A percentile compares a stretch with the other conserved stretches of the same genome.
Evolutionary conservation across 2,797 vertebrate species (phyloP).

Genomic region (Propithecus deckenii): DNA sequence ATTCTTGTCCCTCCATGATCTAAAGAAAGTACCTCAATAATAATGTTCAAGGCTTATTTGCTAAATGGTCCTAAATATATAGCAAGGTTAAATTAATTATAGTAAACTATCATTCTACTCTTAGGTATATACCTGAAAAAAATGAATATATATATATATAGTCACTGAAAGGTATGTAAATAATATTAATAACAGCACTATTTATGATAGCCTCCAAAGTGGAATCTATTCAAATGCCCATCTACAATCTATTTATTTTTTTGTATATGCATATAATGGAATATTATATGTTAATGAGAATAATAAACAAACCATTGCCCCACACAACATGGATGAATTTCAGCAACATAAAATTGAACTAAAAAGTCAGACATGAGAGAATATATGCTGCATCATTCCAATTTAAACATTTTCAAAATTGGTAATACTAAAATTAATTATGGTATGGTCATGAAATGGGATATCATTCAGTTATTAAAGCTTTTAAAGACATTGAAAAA

Average conservation of each 20-base stretch:
- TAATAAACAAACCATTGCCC: not conserved
- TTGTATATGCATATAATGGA: not conserved
- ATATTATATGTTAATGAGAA: not conserved
- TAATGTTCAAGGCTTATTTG: not conserved
- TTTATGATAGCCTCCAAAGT: not conserved
- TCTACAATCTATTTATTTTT: not conserved
- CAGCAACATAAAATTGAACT: not conserved
- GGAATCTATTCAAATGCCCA: not conserved
- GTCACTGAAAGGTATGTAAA: not conserved
- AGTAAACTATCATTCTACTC: not conserved
- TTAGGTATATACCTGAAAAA: not conserved
- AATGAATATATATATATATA: not conserved
- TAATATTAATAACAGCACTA: not conserved
- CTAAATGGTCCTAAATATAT: not conserved
- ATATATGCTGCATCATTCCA: not conserved
- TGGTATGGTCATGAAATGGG: not conserved
- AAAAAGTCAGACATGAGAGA: not conserved
- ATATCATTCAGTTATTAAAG: not conserved
- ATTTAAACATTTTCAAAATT: not conserved
- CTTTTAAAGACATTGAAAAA: not conserved
- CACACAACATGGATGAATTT: not conserved
- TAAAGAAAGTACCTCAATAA: not conserved
- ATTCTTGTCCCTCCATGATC: not conserved
- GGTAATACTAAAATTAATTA: not conserved
- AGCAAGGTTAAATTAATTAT: not conserved